Conservation (phyloP, 2,113 vertebrate genomes). For the Crotophaga sulcirostris region DNA sequence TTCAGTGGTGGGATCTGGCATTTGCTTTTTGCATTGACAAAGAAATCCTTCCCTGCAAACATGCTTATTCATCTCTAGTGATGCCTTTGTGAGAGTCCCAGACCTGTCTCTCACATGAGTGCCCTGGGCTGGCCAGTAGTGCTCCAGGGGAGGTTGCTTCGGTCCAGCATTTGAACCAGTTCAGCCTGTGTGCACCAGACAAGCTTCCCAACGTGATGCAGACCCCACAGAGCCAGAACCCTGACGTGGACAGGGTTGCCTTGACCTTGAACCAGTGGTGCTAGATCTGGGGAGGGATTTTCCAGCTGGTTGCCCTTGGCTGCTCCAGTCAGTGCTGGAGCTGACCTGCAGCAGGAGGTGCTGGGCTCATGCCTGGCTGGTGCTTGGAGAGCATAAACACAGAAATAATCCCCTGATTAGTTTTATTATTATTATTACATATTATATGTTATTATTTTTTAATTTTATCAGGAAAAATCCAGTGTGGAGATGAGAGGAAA, state of each 20-base stretch:
- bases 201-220: not conserved
- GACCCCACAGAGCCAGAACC: not conserved
- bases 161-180: not conserved
- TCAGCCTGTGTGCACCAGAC: not conserved
- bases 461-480: too few relatives aligned
- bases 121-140: not conserved
- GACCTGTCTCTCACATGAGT: not conserved
- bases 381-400: not conserved
- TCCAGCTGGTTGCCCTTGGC: not conserved
- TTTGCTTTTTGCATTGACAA: not conserved
- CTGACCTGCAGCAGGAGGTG: not conserved
- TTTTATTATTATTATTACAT: too few relatives aligned
- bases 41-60: not conserved
- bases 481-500: not conserved
- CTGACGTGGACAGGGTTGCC: not conserved
- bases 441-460: too few relatives aligned
- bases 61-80: rapidly evolving
- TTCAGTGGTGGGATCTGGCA: not conserved
- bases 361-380: not conserved
- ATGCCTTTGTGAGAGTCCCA: not conserved
- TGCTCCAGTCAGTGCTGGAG: constrained; percentile 6
- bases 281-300: not conserved
- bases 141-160: not conserved
- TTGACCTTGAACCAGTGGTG: not conserved
- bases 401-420: too few relatives aligned